These are phyloP conservation scores for Lamprotornis superbus DNA, from an alignment of 2,113 vertebrate genomes.

Conservation along the genomic window DNA sequence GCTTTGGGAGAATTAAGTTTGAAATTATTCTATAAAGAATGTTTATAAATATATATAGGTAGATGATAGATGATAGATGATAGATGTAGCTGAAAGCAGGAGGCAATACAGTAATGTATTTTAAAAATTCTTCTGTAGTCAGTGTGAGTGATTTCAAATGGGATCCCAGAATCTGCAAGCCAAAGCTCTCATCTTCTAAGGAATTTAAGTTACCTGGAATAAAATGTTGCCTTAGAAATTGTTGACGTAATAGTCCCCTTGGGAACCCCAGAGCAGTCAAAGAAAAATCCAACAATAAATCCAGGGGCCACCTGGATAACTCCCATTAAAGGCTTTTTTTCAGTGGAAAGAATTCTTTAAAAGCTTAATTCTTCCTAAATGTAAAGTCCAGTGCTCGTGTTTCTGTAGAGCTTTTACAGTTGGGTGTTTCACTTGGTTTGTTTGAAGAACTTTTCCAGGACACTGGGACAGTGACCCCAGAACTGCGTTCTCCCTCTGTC, in stretches of 20 bases:
- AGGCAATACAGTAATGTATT: conserved; percentile 17
- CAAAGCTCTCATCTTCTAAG: conserved; percentile 70
- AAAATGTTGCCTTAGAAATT: conserved; percentile 80
- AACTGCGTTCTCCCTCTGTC: neutral
- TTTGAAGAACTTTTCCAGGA: conserved; percentile 45
- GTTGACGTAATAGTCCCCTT: conserved; percentile 74
- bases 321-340: conserved; percentile 66
- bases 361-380: conserved; percentile 78
- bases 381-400: conserved; percentile 55
- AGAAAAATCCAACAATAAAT: conserved; percentile 78
- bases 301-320: conserved; percentile 77
- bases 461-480: neutral
- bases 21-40: neutral
- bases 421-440: conserved; percentile 37
- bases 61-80: neutral
- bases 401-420: conserved; percentile 50
- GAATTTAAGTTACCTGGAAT: conserved; percentile 77
- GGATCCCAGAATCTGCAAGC: conserved; percentile 67
- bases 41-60: neutral
- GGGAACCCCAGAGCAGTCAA: conserved; percentile 71
- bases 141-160: conserved; percentile 60
- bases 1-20: neutral
- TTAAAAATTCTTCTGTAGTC: conserved; percentile 31
- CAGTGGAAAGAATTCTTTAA: conserved; percentile 65
- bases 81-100: neutral